Conservation (phyloP, 2,888 invertebrate species). For the Ecliptopera silaceata region DNA sequence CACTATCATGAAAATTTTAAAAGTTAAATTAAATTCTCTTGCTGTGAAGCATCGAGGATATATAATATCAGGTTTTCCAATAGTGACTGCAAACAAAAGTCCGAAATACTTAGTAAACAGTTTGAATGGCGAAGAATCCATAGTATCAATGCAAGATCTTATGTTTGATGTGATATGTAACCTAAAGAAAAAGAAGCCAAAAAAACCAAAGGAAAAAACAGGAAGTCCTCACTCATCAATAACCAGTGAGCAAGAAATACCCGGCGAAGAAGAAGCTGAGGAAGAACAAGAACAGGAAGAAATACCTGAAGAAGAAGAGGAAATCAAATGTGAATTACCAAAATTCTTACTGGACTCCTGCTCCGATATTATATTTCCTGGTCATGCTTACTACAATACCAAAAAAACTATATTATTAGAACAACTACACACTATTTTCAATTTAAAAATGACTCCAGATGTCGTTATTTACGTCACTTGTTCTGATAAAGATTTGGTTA, state of each 20-base stretch:
- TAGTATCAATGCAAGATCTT: slow-evolving; percentile 48
- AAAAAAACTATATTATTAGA: slow-evolving; percentile 53
- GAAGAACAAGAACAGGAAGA: slow-evolving; percentile 46
- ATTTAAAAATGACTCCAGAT: slow-evolving; percentile 64
- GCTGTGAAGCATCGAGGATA: slow-evolving; percentile 84
- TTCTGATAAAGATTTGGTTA: slow-evolving; percentile 78
- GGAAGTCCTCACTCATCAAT: slow-evolving; percentile 42
- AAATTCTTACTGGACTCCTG: slow-evolving; percentile 63
- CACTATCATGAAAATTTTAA: slow-evolving; percentile 76
- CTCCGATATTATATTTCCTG: slow-evolving; percentile 46
- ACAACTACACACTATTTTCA: slow-evolving; percentile 61
- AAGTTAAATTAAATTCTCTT: slow-evolving; percentile 75
- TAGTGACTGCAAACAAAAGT: slow-evolving; percentile 72
- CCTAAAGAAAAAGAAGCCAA: slow-evolving; percentile 59
- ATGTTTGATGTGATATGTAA: slow-evolving; percentile 55
- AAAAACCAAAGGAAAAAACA: slow-evolving; percentile 30
- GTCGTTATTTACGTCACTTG: slow-evolving; percentile 83
- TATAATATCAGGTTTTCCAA: slow-evolving; percentile 85
- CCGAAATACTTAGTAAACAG: slow-evolving; percentile 45
- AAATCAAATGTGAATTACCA: slow-evolving; percentile 56
- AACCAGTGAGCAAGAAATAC: slow-evolving; percentile 42
- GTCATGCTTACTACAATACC: slow-evolving; percentile 48
- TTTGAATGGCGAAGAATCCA: slow-evolving; percentile 61
- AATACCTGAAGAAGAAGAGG: slow-evolving; percentile 44
- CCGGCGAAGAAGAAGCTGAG: slow-evolving; percentile 35